Evolutionary conservation across 2,797 vertebrate genomes (phyloP).

Genomic region (Sebastes trivittatus): DNA sequence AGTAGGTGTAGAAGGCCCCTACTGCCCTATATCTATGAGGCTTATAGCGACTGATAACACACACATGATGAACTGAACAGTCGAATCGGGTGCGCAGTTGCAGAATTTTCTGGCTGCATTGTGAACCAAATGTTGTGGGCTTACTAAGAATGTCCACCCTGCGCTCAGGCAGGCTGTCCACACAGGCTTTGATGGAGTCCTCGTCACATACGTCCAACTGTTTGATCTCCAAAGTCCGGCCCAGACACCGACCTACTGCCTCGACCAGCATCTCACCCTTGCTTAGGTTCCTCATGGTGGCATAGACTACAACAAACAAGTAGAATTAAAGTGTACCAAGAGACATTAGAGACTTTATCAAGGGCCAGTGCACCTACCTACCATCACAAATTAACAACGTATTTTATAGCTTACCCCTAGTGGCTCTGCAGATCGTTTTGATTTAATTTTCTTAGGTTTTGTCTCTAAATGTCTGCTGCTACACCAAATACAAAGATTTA

Average conservation of each 20-base stretch:
- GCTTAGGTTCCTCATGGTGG: conserved; percentile 87
- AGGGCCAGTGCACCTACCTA: background rate
- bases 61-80: background rate
- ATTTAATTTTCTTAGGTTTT: background rate
- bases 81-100: background rate
- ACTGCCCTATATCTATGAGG: background rate
- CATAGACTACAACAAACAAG: conserved; percentile 80
- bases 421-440: background rate
- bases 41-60: background rate
- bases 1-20: background rate
- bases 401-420: background rate
- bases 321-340: background rate
- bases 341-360: background rate
- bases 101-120: background rate
- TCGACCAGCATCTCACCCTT: conserved; percentile 80
- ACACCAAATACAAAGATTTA: background rate
- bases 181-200: conserved; percentile 85
- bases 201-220: conserved; percentile 88
- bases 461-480: background rate
- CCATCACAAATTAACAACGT: background rate
- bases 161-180: conserved; percentile 86
- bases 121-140: conserved; percentile 14
- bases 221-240: conserved; percentile 86
- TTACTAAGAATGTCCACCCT: conserved; percentile 88
- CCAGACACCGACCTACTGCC: conserved; percentile 80